Conservation (phyloP, 2,888 invertebrate species). For the Drosophila hawaiiensis region DNA sequence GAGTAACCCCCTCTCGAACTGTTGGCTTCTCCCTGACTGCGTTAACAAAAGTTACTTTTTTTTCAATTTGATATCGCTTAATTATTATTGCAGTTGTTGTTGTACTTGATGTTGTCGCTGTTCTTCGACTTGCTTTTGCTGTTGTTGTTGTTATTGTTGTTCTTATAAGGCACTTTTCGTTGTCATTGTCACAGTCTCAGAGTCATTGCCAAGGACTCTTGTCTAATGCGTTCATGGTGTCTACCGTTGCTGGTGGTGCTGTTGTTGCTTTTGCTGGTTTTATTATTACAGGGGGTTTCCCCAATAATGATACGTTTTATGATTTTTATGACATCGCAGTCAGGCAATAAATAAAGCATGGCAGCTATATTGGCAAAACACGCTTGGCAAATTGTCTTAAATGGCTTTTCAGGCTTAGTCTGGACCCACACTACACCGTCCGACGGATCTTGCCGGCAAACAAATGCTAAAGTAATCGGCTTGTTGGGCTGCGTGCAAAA, state of each 20-base stretch:
- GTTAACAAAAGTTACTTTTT: conserved; percentile 65
- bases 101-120: conserved; percentile 13
- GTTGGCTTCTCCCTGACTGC: conserved; percentile 37
- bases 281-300: conserved; percentile 49
- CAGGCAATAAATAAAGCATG: conserved; percentile 67
- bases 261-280: background rate
- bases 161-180: conserved; percentile 73
- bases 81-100: conserved; percentile 65
- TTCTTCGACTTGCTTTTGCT: conserved; percentile 1
- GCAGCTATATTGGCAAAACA: conserved; percentile 43
- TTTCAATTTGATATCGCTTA: conserved; percentile 79
- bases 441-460: conserved; percentile 51
- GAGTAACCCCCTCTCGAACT: conserved; percentile 1
- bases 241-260: conserved; percentile 16
- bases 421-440: background rate
- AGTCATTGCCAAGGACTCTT: conserved; percentile 56
- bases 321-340: conserved; percentile 73
- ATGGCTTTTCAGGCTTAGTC: conserved; percentile 50
- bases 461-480: conserved; percentile 79
- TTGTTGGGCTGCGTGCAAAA: conserved; percentile 57
- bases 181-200: conserved; percentile 72
- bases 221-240: conserved; percentile 58
- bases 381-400: conserved; percentile 46
- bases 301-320: conserved; percentile 68
- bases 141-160: conserved; percentile 46